Evolutionary conservation across 2,888 invertebrate genomes (phyloP), one percentile per base, ranked within the genome.

Genomic region (Zonitis immaculata): DNA sequence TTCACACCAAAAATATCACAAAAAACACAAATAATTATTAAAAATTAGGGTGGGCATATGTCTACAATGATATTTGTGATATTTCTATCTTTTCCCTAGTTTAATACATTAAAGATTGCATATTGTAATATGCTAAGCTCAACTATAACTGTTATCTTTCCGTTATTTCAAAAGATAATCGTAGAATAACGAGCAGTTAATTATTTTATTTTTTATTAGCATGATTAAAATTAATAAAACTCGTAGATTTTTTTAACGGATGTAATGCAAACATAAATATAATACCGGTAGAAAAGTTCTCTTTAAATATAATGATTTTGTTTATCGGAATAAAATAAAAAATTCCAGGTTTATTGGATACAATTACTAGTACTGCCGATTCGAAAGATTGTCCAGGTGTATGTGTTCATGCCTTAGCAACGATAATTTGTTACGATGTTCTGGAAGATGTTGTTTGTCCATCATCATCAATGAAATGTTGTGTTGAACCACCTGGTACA

Each of bases 331-430:
- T 22, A 22, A n/a, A 4, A 5, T 22, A 22, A 22, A 39, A 16
- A 20, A 39, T 39, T 56, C 44, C 78, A 92, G 92, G 91, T 65
- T 80, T 93, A 6, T 77, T 93, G 67, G 91, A 92, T 68, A 87
- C 91, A 25, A 83, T 93, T 70, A 91, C 92, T 54, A 89, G 87
- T 59, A 91, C 92, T 54, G 90, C 87, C 54, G 88, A 90, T 73
- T 83, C 87, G 53, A 89, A 89, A 76, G 87, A 91, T 73, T 94
- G 94, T 70, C 93, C 94, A 0, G 94, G 94, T 1, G 86, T 89
- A 52, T 94, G 94, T 75, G 89, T 92, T 57, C 91, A 93, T 70
- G 84, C 90, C 8, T 75, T 94, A 53, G 91, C 94, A 1, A 88
- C 93, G 1, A 77, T 93, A 56, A 88, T 93, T 67, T 94, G 94